Evolutionary conservation across 2,113 vertebrate species (phyloP), one percentile per base, ranked within the genome.

Genomic region (Corythornis cristatus): DNA sequence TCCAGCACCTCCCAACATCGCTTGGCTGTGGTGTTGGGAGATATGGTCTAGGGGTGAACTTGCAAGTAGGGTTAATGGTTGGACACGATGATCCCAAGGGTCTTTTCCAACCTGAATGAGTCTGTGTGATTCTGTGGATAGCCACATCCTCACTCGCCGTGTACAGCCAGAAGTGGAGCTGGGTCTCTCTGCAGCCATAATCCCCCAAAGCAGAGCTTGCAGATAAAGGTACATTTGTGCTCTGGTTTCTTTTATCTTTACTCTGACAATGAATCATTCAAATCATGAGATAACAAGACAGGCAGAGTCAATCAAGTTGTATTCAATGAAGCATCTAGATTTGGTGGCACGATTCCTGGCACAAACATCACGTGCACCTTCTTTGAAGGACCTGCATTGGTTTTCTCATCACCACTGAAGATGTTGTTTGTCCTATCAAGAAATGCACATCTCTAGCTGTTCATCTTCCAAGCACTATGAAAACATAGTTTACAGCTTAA

Each of bases 201-300:
- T 16, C 57, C 28, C 4, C 4, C 0, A 2, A 35, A 81, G 62
- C 82, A 72, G 80, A 37, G 57, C 22, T 77, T 45, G 78, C 53
- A 57, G 73, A 91, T 56, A 77, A 84, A 93, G 61, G 37, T 17
- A 66, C 58, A 29, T 84, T 83, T 74, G 5, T 91, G n/a, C 42
- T 93, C 68, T 4, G 45, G 6, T 6, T 75, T 15, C 88, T 87
- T 85, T 87, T 21, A 74, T 67, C 82, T 83, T 74, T 5, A 0
- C 50, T 40, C 73, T 86, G 90, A 68, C 90, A 93, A 67, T 13
- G 83, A 88, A 42, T 58, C 88, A 79, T 84, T 92, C 78, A 67
- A 66, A 89, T 68, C 67, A 37, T 21, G 61, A 91, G 79, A 61
- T 57, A 73, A 88, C 17, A 5, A 88, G 74, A 35, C 65, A 82